A percentile compares a stretch with the other conserved stretches of the same genome.
Evolutionary conservation across 2,888 invertebrate species (phyloP).

Genomic region (Hedya salicella): DNA sequence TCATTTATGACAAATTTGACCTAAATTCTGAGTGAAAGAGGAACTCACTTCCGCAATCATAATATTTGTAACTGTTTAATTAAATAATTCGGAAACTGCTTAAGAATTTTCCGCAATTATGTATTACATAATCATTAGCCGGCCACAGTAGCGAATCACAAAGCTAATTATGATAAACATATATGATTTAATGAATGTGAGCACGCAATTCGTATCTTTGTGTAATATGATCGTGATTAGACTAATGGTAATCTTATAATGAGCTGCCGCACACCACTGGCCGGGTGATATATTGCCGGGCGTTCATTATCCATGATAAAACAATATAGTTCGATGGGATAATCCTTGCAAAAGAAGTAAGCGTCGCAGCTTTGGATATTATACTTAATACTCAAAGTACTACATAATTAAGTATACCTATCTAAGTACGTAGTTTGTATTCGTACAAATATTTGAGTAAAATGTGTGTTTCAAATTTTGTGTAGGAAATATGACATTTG

Average conservation of each 20-base stretch:
- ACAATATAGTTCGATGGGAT: no score
- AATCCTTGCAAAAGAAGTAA: no score
- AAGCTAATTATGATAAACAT: constrained; percentile 25
- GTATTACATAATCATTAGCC: constrained; percentile 19
- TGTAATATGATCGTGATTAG: constrained; percentile 18
- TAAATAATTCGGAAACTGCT: constrained; percentile 25
- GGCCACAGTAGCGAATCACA: constrained; percentile 15
- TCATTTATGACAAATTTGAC: neutral
- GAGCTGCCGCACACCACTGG: neutral
- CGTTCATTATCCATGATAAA: no score
- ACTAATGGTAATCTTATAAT: constrained; percentile 11
- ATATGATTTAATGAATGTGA: constrained; percentile 25
- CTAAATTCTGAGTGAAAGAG: neutral
- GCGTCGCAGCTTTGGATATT: no score
- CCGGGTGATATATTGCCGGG: neutral
- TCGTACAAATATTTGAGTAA: no score
- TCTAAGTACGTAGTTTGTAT: no score
- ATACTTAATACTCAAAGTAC: no score
- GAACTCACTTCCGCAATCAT: constrained; percentile 19
- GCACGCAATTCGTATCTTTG: constrained; percentile 29
- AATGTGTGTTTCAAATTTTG: no score
- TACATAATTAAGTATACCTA: no score
- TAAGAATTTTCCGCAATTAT: constrained; percentile 23
- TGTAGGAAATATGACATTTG: no score
- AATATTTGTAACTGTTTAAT: constrained; percentile 10